Conservation (phyloP, 2,113 vertebrate species). For the Hemichromis elongatus region DNA sequence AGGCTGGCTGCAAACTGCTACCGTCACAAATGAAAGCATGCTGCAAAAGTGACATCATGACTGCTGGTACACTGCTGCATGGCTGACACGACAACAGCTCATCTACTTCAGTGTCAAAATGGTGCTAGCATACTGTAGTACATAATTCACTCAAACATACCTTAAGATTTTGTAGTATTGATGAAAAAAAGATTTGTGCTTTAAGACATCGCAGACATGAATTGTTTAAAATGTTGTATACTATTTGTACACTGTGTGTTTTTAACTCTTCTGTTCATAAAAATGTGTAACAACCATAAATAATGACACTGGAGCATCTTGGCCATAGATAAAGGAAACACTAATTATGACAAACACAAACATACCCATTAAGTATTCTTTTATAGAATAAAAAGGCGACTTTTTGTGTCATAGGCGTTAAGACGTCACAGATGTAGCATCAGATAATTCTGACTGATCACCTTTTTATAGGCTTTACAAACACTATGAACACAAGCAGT, state of each 20-base stretch:
- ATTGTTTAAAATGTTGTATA: background rate
- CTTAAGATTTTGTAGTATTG: too few relatives aligned
- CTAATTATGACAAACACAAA: background rate
- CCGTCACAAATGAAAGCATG: background rate
- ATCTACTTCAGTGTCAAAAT: background rate
- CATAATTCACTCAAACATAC: background rate
- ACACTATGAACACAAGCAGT: background rate
- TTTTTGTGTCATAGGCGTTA: background rate
- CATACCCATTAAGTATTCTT: rapidly evolving
- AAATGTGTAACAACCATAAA: background rate
- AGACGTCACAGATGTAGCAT: background rate
- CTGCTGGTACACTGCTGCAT: background rate
- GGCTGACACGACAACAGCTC: background rate
- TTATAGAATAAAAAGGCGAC: background rate
- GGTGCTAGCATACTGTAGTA: background rate
- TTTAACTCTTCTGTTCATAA: background rate
- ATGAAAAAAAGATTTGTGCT: too few relatives aligned
- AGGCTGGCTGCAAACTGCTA: background rate
- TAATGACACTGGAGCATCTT: background rate
- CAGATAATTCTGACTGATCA: background rate
- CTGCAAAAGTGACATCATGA: background rate
- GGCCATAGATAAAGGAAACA: background rate
- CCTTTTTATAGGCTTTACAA: background rate
- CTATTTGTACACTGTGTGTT: background rate
- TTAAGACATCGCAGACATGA: too few relatives aligned